Conservation (phyloP, 1,140 invertebrate species). For the Schlechtendalia chinensis region DNA sequence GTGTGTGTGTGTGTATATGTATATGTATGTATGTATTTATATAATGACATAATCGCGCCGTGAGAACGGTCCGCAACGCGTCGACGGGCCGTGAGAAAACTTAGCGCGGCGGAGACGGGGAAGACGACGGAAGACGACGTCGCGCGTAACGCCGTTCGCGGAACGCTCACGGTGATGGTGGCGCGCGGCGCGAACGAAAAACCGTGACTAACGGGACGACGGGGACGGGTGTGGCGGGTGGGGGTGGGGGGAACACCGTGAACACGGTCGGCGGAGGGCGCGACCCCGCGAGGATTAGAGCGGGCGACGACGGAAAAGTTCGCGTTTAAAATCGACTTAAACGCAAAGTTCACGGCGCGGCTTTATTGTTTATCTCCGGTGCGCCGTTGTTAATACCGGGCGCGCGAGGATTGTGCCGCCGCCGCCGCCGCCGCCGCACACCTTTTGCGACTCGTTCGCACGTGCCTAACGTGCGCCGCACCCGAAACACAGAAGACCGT, state of each 20-base stretch:
- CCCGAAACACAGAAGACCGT: too few relatives aligned
- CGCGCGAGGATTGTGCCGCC: background rate
- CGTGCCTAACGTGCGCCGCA: background rate
- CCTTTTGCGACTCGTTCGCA: constrained; percentile 35
- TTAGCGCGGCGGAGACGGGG: background rate
- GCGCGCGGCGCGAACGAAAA: constrained; percentile 24
- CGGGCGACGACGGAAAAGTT: constrained; percentile 37
- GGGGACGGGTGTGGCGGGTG: constrained; percentile 16
- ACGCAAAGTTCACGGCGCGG: constrained; percentile 46
- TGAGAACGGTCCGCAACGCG: constrained; percentile 43
- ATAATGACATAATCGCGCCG: constrained; percentile 25
- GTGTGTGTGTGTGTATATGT: too few relatives aligned
- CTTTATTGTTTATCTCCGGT: constrained; percentile 49
- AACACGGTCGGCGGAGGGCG: background rate
- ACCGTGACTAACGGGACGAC: constrained; percentile 24
- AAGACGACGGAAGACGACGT: background rate
- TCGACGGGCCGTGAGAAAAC: background rate
- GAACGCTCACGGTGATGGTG: too few relatives aligned
- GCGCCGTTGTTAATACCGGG: constrained; percentile 35
- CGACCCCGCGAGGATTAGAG: too few relatives aligned
- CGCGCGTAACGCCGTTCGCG: too few relatives aligned
- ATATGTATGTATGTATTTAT: too few relatives aligned
- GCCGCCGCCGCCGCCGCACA: background rate
- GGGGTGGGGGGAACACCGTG: too few relatives aligned
- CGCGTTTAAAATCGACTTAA: constrained; percentile 49